Evolutionary conservation across 2,797 vertebrate species (phyloP).

Genomic region (Ctenopoma kingsleyae): DNA sequence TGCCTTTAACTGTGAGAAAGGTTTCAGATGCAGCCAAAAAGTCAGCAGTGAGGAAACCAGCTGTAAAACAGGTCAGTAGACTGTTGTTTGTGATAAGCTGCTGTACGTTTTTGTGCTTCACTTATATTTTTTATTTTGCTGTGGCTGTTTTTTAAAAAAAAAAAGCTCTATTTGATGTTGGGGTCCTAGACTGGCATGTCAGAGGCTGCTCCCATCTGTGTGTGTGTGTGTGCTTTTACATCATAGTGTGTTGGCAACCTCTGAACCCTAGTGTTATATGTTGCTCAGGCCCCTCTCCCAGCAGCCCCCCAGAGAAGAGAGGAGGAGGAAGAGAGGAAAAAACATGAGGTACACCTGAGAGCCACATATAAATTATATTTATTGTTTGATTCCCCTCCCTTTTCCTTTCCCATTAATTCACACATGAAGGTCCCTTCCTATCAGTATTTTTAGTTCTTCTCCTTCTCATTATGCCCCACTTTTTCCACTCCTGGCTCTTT

Average conservation of each 20-base stretch:
- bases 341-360: constrained; percentile 89
- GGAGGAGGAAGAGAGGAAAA: constrained; percentile 92
- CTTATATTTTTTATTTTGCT: constrained; percentile 4
- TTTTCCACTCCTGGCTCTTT: constrained; percentile 12
- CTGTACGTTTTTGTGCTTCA: not conserved
- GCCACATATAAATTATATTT: constrained; percentile 42
- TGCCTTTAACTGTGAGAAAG: constrained; percentile 93
- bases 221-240: constrained; percentile 28
- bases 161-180: not conserved
- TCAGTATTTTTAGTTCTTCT: constrained; percentile 63
- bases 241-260: constrained; percentile 58
- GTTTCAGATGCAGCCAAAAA: constrained; percentile 85
- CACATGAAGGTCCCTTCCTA: constrained; percentile 45
- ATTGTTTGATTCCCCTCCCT: constrained; percentile 33
- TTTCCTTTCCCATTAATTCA: constrained; percentile 59
- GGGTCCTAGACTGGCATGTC: constrained; percentile 20
- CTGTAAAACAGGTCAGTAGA: constrained; percentile 86
- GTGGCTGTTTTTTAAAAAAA: not conserved
- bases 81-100: not conserved
- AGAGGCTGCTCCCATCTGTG: constrained; percentile 34
- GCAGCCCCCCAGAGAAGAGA: constrained; percentile 87
- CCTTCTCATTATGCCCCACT: constrained; percentile 20
- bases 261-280: constrained; percentile 90
- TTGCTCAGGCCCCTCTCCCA: constrained; percentile 89
- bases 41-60: constrained; percentile 85